Evolutionary conservation across 1,140 invertebrate genomes (phyloP).

Genomic region (Carcinoscorpius rotundicauda): DNA sequence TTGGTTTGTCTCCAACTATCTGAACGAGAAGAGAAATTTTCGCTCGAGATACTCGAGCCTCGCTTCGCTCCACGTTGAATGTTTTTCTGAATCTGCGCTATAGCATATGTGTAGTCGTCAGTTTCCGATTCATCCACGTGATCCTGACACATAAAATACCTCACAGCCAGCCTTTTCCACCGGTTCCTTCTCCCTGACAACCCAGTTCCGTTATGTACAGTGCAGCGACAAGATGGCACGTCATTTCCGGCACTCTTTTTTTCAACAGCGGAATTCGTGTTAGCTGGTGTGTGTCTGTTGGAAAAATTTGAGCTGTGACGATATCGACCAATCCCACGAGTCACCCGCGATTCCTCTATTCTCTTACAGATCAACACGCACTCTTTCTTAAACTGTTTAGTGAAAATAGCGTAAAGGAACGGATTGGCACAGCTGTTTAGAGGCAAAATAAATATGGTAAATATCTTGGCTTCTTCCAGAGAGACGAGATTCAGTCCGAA

Average conservation of each 20-base stretch:
- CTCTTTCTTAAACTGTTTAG: conserved; percentile 96
- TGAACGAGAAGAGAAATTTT: conserved; percentile 68
- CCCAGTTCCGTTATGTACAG: background rate
- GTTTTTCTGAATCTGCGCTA: conserved; percentile 43
- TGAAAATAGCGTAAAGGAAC: conserved; percentile 90
- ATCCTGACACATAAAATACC: conserved; percentile 13
- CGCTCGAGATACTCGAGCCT: conserved; percentile 54
- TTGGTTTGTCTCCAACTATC: conserved; percentile 55
- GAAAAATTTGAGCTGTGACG: conserved; percentile 76
- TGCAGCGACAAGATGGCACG: conserved; percentile 2
- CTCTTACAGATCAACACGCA: conserved; percentile 86
- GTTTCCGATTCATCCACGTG: background rate
- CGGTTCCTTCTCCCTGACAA: conserved; percentile 24
- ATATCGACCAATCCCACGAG: conserved; percentile 54
- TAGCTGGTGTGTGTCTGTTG: conserved; percentile 64
- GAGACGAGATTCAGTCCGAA: conserved; percentile 80
- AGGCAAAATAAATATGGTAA: conserved; percentile 88
- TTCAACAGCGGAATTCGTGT: conserved; percentile 61
- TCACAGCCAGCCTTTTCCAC: conserved; percentile 15
- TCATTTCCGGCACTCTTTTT: conserved; percentile 15
- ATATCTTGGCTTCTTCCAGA: conserved; percentile 92
- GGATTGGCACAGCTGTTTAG: conserved; percentile 94
- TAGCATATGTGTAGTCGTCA: conserved; percentile 1
- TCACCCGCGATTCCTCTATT: conserved; percentile 65
- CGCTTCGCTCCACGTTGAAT: conserved; percentile 45